These are phyloP conservation scores for Amblyraja radiata DNA, from an alignment of 2,797 vertebrate genomes.

Conservation along the genomic window DNA sequence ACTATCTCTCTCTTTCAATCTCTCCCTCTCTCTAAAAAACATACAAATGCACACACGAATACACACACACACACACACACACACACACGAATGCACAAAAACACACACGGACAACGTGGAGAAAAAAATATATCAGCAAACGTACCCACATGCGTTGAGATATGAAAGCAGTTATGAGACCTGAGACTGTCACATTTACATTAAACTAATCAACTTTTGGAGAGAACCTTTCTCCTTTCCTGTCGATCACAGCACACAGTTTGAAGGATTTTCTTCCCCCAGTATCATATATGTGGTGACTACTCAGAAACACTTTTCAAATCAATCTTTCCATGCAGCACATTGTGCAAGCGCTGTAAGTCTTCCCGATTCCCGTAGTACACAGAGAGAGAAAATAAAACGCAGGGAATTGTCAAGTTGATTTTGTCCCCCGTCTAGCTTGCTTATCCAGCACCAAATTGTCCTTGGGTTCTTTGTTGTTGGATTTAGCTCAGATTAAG, in stretches of 20 bases:
- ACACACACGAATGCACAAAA: background rate
- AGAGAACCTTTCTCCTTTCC: slow-evolving; percentile 50
- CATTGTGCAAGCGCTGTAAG: background rate
- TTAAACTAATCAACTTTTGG: slow-evolving; percentile 23
- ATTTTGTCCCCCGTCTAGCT: background rate
- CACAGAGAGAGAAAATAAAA: background rate
- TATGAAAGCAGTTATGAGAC: background rate
- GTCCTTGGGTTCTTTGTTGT: slow-evolving; percentile 34
- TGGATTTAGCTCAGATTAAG: slow-evolving; percentile 26
- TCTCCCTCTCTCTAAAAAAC: no score
- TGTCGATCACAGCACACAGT: slow-evolving; percentile 61
- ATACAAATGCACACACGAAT: no score
- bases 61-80: no score
- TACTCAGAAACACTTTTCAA: slow-evolving; percentile 11
- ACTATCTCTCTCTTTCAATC: no score
- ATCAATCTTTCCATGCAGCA: slow-evolving; percentile 19
- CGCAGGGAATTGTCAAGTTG: background rate
- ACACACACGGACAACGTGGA: slow-evolving; percentile 6
- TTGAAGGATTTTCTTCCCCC: slow-evolving; percentile 55
- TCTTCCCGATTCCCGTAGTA: background rate
- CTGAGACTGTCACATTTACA: background rate
- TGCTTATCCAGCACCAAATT: background rate
- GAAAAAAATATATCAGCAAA: slow-evolving; percentile 3
- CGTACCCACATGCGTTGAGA: slow-evolving; percentile 31
- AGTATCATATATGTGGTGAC: background rate